A percentile compares a stretch with the other conserved stretches of the same genome.
Conservation (phyloP, 2,797 vertebrate species). For the Rhynchotus rufescens region DNA sequence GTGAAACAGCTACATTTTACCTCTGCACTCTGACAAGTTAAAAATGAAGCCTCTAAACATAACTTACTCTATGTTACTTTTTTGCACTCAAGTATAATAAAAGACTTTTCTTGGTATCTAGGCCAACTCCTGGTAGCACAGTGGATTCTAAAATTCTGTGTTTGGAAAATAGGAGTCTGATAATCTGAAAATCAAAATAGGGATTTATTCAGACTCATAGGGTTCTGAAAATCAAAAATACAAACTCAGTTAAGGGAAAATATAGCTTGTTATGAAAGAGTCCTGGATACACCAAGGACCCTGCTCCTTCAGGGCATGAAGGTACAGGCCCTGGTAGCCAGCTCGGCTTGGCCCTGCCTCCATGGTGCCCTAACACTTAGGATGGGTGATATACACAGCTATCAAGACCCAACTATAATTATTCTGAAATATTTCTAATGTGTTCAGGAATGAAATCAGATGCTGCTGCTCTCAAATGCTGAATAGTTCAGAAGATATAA, state of each 20-base stretch:
- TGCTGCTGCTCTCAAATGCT: neutral
- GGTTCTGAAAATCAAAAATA: neutral
- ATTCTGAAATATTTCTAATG: neutral
- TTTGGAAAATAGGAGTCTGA: neutral
- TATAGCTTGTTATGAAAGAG: neutral
- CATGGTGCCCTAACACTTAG: too few relatives aligned
- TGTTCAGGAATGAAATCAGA: neutral
- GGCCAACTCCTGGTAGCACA: neutral
- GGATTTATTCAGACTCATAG: too few relatives aligned
- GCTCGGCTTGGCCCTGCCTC: too few relatives aligned
- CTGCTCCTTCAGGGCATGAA: too few relatives aligned
- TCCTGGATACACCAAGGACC: too few relatives aligned
- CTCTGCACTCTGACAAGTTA: neutral
- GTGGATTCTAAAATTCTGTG: neutral
- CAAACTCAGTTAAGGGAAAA: neutral
- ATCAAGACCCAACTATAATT: neutral
- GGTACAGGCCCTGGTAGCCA: too few relatives aligned
- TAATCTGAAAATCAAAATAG: neutral
- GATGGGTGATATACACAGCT: neutral
- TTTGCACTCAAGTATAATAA: neutral
- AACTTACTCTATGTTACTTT: neutral
- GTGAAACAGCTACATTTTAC: neutral
- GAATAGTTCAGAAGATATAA: neutral
- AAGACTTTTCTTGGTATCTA: neutral
- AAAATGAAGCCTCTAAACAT: neutral